Percentiles rank a stretch among this genome's conserved stretches.
Evolutionary conservation across 2,888 invertebrate species (phyloP).

Genomic region (Epicampocera succincta): DNA sequence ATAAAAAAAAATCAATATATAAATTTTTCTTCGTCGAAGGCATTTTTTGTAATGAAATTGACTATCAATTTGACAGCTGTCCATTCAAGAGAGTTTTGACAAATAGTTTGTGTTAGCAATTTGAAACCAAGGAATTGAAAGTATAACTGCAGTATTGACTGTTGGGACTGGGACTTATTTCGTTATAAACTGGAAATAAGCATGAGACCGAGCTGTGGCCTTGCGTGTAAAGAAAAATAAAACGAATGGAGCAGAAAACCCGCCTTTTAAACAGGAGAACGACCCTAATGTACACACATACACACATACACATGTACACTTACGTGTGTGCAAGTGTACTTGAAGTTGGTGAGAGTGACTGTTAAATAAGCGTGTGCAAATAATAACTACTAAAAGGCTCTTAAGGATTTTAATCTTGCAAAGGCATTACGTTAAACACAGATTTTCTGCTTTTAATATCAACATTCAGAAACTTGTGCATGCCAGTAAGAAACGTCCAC

Average conservation of each 20-base stretch:
- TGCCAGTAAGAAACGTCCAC: neutral
- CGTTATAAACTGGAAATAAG: neutral
- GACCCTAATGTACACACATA: neutral
- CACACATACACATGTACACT: neutral
- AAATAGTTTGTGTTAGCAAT: no score
- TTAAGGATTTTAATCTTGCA: slow-evolving; percentile 44
- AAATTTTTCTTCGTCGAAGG: no score
- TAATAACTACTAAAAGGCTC: slow-evolving; percentile 49
- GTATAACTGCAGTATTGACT: no score
- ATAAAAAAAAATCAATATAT: no score
- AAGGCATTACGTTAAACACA: slow-evolving; percentile 52
- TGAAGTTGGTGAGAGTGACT: slow-evolving; percentile 12
- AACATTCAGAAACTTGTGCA: slow-evolving; percentile 22
- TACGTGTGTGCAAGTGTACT: neutral
- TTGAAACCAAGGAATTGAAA: no score
- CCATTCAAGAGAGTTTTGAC: no score
- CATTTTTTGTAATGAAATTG: no score
- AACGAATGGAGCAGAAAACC: no score
- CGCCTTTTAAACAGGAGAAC: no score
- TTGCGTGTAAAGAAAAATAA: no score
- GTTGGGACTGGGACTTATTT: no score
- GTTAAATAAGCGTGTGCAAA: slow-evolving; percentile 42
- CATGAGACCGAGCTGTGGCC: neutral
- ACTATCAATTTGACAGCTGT: no score
- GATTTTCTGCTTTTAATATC: slow-evolving; percentile 42